Evolutionary conservation across 2,888 invertebrate genomes (phyloP).

Genomic region (Dilophus febrilis): DNA sequence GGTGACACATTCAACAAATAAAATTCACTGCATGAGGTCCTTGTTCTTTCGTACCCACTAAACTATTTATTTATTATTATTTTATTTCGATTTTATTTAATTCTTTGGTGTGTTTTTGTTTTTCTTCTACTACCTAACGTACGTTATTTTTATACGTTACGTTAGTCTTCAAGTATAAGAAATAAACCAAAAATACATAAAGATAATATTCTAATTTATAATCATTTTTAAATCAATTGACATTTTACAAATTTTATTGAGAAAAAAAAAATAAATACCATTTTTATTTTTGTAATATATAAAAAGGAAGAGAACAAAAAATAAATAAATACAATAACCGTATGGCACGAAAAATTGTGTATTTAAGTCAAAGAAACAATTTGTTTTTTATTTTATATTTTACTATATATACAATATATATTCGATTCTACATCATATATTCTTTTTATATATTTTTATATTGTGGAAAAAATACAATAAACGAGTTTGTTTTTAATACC

Average conservation of each 20-base stretch:
- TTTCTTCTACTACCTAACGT: too few species aligned
- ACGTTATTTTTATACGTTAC: too few species aligned
- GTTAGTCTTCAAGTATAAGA: background rate
- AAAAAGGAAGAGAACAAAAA: background rate
- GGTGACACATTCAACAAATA: conserved; percentile 3
- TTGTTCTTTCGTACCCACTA: background rate
- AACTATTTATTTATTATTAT: background rate
- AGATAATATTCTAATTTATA: conserved; percentile 1
- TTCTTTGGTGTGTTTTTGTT: too few species aligned
- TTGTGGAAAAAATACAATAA: too few species aligned
- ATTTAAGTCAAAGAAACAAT: too few species aligned
- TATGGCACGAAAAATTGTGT: too few species aligned
- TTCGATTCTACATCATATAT: too few species aligned
- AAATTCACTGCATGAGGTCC: conserved; percentile 3
- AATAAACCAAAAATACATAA: background rate
- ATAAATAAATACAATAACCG: background rate
- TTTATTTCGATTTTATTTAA: background rate
- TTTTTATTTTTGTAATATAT: too few species aligned
- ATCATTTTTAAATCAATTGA: conserved; percentile 4
- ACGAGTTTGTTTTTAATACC: too few species aligned
- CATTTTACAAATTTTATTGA: conserved; percentile 1
- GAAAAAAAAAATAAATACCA: background rate
- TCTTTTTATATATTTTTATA: too few species aligned
- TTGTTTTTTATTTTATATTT: too few species aligned
- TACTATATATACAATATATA: too few species aligned